Evolutionary conservation across 2,888 invertebrate genomes (phyloP).

Genomic region (Drosophila algonquin): DNA sequence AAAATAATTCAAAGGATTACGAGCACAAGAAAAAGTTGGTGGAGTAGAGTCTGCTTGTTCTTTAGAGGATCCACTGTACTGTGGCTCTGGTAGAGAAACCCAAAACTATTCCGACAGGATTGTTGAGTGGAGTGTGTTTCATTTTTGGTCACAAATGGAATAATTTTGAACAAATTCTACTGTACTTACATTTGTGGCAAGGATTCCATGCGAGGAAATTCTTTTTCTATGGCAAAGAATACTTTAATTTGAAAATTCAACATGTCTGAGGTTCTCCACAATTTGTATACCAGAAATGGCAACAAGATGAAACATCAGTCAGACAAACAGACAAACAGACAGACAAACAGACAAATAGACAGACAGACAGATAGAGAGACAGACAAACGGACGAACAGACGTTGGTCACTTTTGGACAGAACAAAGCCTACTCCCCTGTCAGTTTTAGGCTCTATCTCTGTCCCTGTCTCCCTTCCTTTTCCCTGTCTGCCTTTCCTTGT

Average conservation of each 20-base stretch:
- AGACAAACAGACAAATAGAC: too few relatives aligned
- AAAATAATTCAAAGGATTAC: neutral
- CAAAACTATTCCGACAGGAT: too few relatives aligned
- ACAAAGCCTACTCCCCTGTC: constrained; percentile 23
- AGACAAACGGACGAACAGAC: constrained; percentile 9
- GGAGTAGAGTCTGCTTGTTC: too few relatives aligned
- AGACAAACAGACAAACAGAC: neutral
- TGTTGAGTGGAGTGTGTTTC: too few relatives aligned
- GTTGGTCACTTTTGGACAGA: constrained; percentile 25
- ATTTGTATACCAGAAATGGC: neutral
- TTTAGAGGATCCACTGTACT: too few relatives aligned
- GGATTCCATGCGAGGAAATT: neutral
- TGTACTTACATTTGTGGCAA: neutral
- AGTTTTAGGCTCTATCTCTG: constrained; percentile 27
- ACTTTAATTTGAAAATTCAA: neutral
- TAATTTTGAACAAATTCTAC: neutral
- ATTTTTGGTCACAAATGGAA: neutral
- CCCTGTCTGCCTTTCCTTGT: constrained; percentile 14
- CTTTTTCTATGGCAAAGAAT: neutral
- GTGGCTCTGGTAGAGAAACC: too few relatives aligned
- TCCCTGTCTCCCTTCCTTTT: neutral
- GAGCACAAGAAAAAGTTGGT: neutral
- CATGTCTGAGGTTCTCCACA: neutral
- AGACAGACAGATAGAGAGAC: neutral
- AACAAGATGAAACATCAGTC: neutral